Evolutionary conservation across 2,797 vertebrate species (phyloP).

Genomic region (Sparus aurata): DNA sequence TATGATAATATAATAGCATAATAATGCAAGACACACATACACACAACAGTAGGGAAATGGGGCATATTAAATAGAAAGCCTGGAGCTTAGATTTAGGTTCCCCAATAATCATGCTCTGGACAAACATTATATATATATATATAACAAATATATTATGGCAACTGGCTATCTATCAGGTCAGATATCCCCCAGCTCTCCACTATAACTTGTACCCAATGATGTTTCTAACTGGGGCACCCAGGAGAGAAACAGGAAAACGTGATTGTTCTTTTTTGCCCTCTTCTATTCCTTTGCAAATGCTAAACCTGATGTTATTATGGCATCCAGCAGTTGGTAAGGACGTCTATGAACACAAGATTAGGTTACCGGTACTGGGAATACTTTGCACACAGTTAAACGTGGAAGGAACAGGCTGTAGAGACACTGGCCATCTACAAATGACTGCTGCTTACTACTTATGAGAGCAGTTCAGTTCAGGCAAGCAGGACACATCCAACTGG

Average conservation of each 20-base stretch:
- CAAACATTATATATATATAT: too few relatives aligned
- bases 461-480: slow-evolving; percentile 68
- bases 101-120: slow-evolving; percentile 42
- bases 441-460: slow-evolving; percentile 61
- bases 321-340: slow-evolving; percentile 29
- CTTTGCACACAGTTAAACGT: slow-evolving; percentile 28
- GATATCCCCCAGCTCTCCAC: slow-evolving; percentile 12
- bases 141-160: slow-evolving; percentile 2
- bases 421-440: slow-evolving; percentile 52
- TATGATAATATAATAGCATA: too few relatives aligned
- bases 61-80: slow-evolving; percentile 40
- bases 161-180: slow-evolving; percentile 32
- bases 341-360: slow-evolving; percentile 22
- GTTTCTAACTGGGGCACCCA: not conserved
- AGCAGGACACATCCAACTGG: slow-evolving; percentile 78
- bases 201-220: slow-evolving; percentile 5
- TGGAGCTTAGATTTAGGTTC: slow-evolving; percentile 26
- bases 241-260: slow-evolving; percentile 18
- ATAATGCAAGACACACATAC: too few relatives aligned
- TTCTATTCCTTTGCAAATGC: slow-evolving; percentile 6
- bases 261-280: not conserved
- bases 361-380: slow-evolving; percentile 20
- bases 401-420: slow-evolving; percentile 36
- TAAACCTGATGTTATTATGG: slow-evolving; percentile 24
- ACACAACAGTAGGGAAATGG: slow-evolving; percentile 20